Base-by-base conservation (phyloP, 1,140 invertebrate species). In the Piezodorus guildinii region DNA sequence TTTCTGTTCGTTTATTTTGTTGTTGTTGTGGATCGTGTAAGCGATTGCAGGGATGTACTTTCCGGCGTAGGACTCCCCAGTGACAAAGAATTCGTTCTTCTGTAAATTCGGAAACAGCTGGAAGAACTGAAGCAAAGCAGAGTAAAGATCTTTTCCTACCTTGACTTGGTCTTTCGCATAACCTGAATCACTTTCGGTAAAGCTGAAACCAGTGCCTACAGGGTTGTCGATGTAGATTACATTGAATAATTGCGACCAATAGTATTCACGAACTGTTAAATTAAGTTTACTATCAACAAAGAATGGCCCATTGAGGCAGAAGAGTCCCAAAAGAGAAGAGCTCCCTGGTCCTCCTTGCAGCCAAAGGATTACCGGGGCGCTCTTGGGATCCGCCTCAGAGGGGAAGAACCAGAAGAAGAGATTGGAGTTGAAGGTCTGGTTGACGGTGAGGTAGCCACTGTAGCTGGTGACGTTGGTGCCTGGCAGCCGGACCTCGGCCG, bases 361-460 rank as follows among this genome's bases (percentile, higher is more conserved):
- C 87, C 87, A 90, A 21, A 90, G 70, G 6, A 88, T 66, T 12
- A 90, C 78, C 9, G 87, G 87, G 5, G 80, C 80, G 51, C 73
- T 72, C 46, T 77, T 61, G 10, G 25, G 70, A 60, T 74, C 71
- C 12, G 70, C 74, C 69, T 79, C 74, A 0, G 88, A 83, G 0
- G 88, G 89, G 72, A 92, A 93, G 69, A 89, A 93, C 90, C 90
- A 93, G 73, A 92, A 92, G 76, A 90, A 93, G 67, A 91, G 79
- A 73, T 88, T 87, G 3, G 85, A 87, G 68, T 82, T 77, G 67
- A 75, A 81, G 3, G 73, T 71, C 72, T 81, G 77, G 70, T 88
- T 80, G 3, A 88, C 83, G 1, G 85, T 88, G n/a, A 88, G 78
- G 70, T 81, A 88, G 15, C 85, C 87, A 30, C 84, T 78, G 71